Evolutionary conservation across 1,140 invertebrate species (phyloP).

Genomic region (Sarcophaga bullata): DNA sequence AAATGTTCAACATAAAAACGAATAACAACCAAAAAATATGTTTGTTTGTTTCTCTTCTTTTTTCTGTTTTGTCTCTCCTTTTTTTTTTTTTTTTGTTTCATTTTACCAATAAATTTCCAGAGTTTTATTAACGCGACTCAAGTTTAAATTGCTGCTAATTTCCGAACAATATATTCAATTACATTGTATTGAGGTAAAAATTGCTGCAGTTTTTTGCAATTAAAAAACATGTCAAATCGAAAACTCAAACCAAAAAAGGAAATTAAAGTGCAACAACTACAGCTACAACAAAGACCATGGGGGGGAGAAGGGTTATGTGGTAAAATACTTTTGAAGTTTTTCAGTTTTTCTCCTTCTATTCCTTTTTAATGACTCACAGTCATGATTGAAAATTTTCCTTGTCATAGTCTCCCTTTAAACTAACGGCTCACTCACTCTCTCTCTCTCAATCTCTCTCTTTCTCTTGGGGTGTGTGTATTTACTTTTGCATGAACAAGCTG

Average conservation of each 20-base stretch:
- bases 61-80: too few species aligned
- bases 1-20: neutral
- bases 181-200: slow-evolving; percentile 28
- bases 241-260: neutral
- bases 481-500: neutral
- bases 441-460: too few species aligned
- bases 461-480: too few species aligned
- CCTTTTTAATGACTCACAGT: neutral
- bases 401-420: neutral
- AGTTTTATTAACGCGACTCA: neutral
- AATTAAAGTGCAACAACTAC: neutral
- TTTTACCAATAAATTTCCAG: neutral
- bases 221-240: slow-evolving; percentile 32
- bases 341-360: neutral
- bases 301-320: too few species aligned
- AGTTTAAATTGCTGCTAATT: slow-evolving; percentile 31
- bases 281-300: neutral
- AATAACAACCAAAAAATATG: neutral
- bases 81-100: neutral
- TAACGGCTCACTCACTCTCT: neutral
- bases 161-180: slow-evolving; percentile 36
- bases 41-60: too few species aligned
- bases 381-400: slow-evolving; percentile 20
- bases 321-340: slow-evolving; percentile 33
- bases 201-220: slow-evolving; percentile 33